These are phyloP conservation scores for Hydrotaea diabolus DNA, from an alignment of 2,888 invertebrate genomes.

Conservation along the genomic window DNA sequence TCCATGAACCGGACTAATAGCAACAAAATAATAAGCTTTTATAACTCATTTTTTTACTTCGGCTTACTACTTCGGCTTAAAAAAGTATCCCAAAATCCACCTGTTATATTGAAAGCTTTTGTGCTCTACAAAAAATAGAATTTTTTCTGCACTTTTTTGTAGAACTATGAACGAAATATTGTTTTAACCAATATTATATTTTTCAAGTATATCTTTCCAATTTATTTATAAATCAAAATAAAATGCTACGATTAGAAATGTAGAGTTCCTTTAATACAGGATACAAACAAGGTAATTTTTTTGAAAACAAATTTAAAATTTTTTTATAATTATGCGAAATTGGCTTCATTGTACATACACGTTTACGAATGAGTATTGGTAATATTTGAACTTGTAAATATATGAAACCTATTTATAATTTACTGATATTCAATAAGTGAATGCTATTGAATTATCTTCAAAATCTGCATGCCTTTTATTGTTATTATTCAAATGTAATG, in stretches of 20 bases:
- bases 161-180: background rate
- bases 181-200: conserved; percentile 32
- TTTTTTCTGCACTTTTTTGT: background rate
- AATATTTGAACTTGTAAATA: conserved; percentile 6
- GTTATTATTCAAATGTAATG: background rate
- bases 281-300: conserved; percentile 75
- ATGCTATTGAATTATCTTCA: conserved; percentile 5
- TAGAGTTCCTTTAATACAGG: conserved; percentile 76
- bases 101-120: background rate
- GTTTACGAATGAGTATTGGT: conserved; percentile 3
- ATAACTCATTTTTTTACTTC: too few relatives aligned
- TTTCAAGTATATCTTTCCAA: conserved; percentile 44
- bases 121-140: background rate
- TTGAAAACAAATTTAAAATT: conserved; percentile 11
- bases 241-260: conserved; percentile 70
- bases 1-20: too few relatives aligned
- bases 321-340: conserved; percentile 19
- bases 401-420: background rate
- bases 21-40: too few relatives aligned
- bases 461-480: conserved; percentile 47
- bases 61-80: background rate
- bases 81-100: background rate
- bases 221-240: conserved; percentile 33
- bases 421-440: background rate
- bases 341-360: background rate